Evolutionary conservation across 2,797 vertebrate genomes (phyloP), one percentile per base, ranked within the genome.

Genomic region (Selene dorsalis): DNA sequence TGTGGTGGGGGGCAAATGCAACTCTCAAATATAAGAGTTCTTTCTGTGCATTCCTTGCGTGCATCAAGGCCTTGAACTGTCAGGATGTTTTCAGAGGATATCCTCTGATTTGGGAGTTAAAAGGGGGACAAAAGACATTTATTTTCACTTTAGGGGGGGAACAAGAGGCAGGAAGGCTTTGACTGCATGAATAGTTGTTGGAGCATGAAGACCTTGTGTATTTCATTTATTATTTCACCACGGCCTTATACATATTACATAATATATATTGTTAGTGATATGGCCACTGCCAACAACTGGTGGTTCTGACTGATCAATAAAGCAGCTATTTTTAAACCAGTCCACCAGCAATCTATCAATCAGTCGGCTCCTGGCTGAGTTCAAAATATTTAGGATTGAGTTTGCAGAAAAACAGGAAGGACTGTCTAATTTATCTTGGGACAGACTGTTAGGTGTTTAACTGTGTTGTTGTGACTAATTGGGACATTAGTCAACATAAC

Each of bases 1-100:
- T 35, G n/a, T 30, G 30, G 30, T 30, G 57, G 11, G 32, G 41
- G 43, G 3, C 2, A 55, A 61, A 62, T 13, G n/a, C 20, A 17
- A 12, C 12, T 60, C 10, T 62, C 32, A 62, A 48, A 45, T 64
- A 13, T 13, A 43, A 26, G 9, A 65, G 48, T 30, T 52, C 4
- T 56, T 48, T 83, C 30, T 82, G 65, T 55, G 43, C 53, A 79
- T 84, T 89, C 65, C 20, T 35, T 35, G 32, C 32, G 32, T 73
- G 53, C 64, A 72, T 45, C 13, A 69, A 79, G 60, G 56, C 55
- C 17, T 67, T 62, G 32, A 61, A 69, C 32, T 79, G 30, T 85
- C 79, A 79, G 83, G 80, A 88, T 87, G 85, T 92, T 87, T 91
- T 87, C 52, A 83, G 63, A 90, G 90, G 87, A 91, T 87, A 84